phyloP scores from a whole-genome alignment of 2,888 invertebrate species.

The Linnaemya vulpina region DNA sequence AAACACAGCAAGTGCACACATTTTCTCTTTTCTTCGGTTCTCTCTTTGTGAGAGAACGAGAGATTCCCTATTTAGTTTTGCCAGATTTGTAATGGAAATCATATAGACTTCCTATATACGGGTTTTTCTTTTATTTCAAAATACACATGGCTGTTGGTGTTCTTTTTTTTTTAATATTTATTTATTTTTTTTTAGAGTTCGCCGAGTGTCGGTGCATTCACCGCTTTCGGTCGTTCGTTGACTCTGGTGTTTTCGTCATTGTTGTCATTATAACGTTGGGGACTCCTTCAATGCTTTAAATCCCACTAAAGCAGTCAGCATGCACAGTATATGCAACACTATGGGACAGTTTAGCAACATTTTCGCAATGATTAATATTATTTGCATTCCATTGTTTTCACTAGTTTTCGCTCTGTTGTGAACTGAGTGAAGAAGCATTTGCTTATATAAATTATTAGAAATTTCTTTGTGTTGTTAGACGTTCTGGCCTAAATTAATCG shows the following conservation, averaged over 20 bases:
- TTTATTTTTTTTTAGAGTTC: constrained; percentile 24
- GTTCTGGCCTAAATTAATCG: no score
- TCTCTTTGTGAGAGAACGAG: neutral
- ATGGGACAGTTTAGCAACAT: neutral
- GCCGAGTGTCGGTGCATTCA: constrained; percentile 66
- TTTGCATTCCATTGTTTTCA: no score
- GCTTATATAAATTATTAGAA: no score
- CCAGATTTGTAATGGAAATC: constrained; percentile 53
- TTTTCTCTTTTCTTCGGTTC: neutral
- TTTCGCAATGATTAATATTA: neutral
- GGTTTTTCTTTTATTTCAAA: constrained; percentile 10
- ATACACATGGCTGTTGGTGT: constrained; percentile 34
- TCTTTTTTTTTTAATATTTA: no score
- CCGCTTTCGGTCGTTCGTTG: constrained; percentile 71
- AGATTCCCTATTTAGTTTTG: neutral
- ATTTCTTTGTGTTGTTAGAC: no score
- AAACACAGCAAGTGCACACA: neutral
- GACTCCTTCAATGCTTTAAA: constrained; percentile 62
- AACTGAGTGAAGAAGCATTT: no score
- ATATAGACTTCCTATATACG: constrained; percentile 67
- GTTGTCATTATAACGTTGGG: constrained; percentile 51
- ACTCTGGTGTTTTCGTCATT: constrained; percentile 62
- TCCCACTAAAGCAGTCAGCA: constrained; percentile 16
- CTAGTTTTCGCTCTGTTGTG: no score
- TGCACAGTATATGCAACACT: constrained; percentile 1